A percentile compares a stretch with the other conserved stretches of the same genome.
Evolutionary conservation across 2,888 invertebrate genomes (phyloP).

Genomic region (Rhingia rostrata): DNA sequence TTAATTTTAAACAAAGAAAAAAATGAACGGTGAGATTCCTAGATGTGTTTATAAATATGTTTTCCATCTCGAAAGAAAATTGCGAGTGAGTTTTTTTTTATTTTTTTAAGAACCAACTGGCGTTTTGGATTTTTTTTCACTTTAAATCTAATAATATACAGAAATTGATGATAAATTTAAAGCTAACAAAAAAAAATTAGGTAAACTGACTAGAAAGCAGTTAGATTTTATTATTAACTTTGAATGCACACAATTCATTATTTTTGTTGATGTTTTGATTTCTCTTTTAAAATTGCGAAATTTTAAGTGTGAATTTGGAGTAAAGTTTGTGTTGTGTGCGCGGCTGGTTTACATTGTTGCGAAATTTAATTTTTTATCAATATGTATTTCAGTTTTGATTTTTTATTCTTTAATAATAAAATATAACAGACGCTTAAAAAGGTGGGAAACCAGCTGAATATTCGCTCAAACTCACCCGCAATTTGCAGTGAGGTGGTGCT

Average conservation of each 20-base stretch:
- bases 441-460: constrained; percentile 58
- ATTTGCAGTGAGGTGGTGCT: constrained; percentile 22
- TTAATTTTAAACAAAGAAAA: constrained; percentile 39
- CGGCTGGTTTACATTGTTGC: neutral
- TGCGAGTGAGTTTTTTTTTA: constrained; percentile 39
- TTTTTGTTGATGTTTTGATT: neutral
- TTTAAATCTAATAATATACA: constrained; percentile 53
- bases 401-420: constrained; percentile 60
- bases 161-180: constrained; percentile 53
- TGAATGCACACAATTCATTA: constrained; percentile 33
- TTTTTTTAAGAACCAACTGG: constrained; percentile 29
- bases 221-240: constrained; percentile 69
- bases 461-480: constrained; percentile 15
- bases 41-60: neutral
- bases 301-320: constrained; percentile 64
- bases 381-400: constrained; percentile 23
- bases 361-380: neutral
- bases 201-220: constrained; percentile 72
- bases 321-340: constrained; percentile 18
- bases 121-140: constrained; percentile 34
- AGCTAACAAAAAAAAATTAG: constrained; percentile 51
- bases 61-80: constrained; percentile 22
- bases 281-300: constrained; percentile 42
- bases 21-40: constrained; percentile 62
- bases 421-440: constrained; percentile 64